Conservation (phyloP, 2,113 vertebrate genomes). For the Emydocephalus ijimae region DNA sequence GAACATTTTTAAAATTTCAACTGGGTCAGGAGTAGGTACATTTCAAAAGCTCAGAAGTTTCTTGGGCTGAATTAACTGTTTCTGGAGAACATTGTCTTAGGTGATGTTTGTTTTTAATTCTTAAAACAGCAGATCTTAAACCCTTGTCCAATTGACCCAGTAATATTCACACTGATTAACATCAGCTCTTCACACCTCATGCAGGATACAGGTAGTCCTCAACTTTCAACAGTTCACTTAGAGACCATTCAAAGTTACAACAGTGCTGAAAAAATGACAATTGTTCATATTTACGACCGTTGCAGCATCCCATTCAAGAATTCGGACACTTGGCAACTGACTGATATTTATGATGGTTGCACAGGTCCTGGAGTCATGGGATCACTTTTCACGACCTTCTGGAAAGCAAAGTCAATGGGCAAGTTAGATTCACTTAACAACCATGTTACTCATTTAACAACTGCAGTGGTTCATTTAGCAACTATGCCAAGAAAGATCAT, state of each 20-base stretch:
- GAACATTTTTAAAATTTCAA: neutral
- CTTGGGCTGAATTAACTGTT: neutral
- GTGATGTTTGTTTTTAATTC: neutral
- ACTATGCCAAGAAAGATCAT: neutral
- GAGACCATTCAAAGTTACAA: neutral
- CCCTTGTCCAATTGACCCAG: neutral
- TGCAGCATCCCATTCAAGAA: neutral
- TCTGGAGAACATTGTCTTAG: neutral
- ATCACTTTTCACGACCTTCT: neutral
- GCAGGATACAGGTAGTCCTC: neutral
- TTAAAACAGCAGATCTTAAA: neutral
- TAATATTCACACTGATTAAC: neutral
- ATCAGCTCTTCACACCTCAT: neutral
- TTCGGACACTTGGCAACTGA: neutral
- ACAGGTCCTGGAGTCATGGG: neutral
- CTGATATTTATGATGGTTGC: neutral
- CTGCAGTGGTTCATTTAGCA: neutral
- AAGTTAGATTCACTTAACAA: neutral
- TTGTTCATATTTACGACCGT: neutral
- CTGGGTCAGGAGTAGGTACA: neutral
- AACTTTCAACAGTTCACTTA: neutral
- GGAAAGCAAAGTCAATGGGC: neutral
- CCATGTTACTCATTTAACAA: neutral
- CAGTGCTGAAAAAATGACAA: neutral
- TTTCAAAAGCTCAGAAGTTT: neutral